Percentiles rank a stretch among this genome's conserved stretches.
These are phyloP conservation scores for Cancer borealis DNA, from an alignment of 2,888 invertebrate genomes.

Conservation along the genomic window DNA sequence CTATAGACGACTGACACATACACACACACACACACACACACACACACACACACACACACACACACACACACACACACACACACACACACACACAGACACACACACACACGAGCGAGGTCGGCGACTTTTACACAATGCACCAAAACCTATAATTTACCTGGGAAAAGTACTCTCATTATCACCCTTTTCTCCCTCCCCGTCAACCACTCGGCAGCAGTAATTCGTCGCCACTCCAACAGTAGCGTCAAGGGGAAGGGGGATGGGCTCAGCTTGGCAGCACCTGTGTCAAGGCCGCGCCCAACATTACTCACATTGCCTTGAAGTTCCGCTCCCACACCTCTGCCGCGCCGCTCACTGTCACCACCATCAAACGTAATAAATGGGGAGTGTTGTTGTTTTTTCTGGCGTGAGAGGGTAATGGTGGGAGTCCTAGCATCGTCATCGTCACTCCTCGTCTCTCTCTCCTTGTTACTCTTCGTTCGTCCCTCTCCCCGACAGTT, in stretches of 20 bases:
- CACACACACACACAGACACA: constrained; percentile 30
- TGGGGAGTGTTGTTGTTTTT: not conserved
- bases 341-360: not conserved
- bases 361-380: not conserved
- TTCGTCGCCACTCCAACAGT: not conserved
- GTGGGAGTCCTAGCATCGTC: not conserved
- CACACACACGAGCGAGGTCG: not conserved
- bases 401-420: constrained; percentile 20
- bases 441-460: not conserved
- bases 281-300: constrained; percentile 31
- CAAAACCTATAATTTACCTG: not conserved
- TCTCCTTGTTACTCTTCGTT: not conserved
- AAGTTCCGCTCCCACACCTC: not conserved
- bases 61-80: constrained; percentile 31
- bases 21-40: constrained; percentile 42
- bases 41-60: constrained; percentile 32
- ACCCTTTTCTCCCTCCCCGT: not conserved
- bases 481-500: not conserved
- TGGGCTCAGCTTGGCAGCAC: not conserved
- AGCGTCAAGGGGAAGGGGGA: not conserved
- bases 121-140: not conserved
- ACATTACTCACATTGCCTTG: not conserved
- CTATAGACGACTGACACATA: not conserved
- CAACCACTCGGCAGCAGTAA: not conserved
- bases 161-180: constrained; percentile 4